These are phyloP conservation scores for Molothrus aeneus DNA, from an alignment of 2,797 vertebrate genomes.

Conservation along the genomic window DNA sequence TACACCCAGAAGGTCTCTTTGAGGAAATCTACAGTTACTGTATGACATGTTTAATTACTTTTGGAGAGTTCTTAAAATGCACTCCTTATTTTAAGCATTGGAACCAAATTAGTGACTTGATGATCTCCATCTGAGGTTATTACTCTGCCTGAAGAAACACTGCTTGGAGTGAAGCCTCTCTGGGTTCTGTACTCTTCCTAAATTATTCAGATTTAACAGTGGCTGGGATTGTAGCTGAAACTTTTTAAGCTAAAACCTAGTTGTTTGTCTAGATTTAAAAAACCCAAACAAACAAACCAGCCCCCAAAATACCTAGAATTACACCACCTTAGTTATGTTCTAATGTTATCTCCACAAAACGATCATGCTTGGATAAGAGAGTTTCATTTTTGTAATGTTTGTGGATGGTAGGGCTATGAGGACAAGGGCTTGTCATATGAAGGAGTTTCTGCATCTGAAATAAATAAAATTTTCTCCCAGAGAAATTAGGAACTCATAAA, in stretches of 20 bases:
- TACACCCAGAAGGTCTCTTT: neutral
- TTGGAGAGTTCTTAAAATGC: neutral
- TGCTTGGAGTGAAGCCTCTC: neutral
- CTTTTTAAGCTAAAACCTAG: neutral
- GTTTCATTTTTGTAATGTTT: neutral
- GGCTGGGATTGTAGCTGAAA: neutral
- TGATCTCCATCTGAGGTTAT: neutral
- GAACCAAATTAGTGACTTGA: neutral
- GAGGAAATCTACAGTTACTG: neutral
- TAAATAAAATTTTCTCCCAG: neutral
- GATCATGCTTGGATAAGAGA: neutral
- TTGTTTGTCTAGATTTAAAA: neutral
- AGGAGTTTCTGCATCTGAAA: neutral
- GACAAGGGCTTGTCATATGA: neutral
- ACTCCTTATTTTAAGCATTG: neutral
- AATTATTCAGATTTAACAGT: neutral
- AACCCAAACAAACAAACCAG: neutral
- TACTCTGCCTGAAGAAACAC: neutral
- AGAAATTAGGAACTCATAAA: neutral
- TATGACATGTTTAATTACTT: conserved; percentile 3
- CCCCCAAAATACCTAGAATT: neutral
- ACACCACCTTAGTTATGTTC: neutral
- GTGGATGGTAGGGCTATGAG: neutral
- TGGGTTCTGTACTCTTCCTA: neutral
- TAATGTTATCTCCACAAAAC: neutral